Evolutionary conservation across 2,113 vertebrate species (phyloP).

Genomic region (Plecturocebus donacophilus): DNA sequence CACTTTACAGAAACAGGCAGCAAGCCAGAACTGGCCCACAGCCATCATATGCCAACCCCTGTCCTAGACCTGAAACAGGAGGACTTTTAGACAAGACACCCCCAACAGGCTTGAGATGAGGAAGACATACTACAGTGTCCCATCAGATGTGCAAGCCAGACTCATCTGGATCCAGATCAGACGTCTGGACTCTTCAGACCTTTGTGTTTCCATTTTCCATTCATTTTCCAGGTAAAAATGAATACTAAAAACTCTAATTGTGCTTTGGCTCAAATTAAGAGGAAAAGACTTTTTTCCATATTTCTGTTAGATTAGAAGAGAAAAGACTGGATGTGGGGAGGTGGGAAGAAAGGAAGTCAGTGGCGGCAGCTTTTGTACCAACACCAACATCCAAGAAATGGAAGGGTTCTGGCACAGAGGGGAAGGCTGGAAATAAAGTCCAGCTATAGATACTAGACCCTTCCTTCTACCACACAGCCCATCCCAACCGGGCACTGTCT

Average conservation of each 20-base stretch:
- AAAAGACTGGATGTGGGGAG: not conserved
- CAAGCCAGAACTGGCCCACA: constrained; percentile 32
- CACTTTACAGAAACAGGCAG: constrained; percentile 46
- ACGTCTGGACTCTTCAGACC: not conserved
- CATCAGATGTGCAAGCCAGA: not conserved
- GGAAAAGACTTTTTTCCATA: not conserved
- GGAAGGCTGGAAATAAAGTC: not conserved
- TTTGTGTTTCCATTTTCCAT: not conserved
- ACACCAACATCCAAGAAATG: not conserved
- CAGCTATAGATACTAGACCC: not conserved
- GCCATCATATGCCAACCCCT: not conserved
- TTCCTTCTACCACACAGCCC: not conserved
- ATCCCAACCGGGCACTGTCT: not conserved
- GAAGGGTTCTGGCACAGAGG: not conserved
- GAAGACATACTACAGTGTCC: not conserved
- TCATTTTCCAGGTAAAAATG: constrained; percentile 29
- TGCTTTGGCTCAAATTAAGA: not conserved
- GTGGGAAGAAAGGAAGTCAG: too few relatives aligned
- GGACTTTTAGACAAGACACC: not conserved
- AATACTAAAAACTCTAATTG: not conserved
- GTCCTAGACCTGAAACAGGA: not conserved
- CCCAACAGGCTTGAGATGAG: not conserved
- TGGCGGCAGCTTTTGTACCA: not conserved
- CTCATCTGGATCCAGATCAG: not conserved
- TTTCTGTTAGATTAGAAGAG: not conserved